Percentiles rank a stretch among this genome's conserved stretches.
These are phyloP conservation scores for Oostethus manadensis DNA, from an alignment of 2,113 vertebrate species.

Conservation along the genomic window DNA sequence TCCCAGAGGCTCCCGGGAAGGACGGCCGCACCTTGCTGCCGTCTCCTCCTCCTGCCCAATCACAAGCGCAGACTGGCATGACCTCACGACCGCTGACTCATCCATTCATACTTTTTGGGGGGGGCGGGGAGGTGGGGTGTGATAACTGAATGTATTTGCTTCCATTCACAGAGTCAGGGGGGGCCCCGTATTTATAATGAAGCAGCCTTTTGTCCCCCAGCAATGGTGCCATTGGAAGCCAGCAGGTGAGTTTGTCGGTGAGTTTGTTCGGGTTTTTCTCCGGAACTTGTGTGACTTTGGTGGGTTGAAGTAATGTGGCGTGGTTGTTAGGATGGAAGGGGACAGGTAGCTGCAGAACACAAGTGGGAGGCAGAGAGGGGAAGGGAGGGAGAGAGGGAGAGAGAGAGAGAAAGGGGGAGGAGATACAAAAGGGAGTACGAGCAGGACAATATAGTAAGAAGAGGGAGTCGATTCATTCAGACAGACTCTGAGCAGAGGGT, in stretches of 20 bases:
- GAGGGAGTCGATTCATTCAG: conserved; percentile 45
- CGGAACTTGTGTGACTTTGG: not conserved
- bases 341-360: conserved; percentile 62
- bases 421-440: conserved; percentile 63
- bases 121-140: no score
- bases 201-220: conserved; percentile 15
- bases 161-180: conserved; percentile 45
- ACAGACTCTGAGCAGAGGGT: conserved; percentile 36
- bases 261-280: conserved; percentile 37
- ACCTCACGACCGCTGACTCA: conserved; percentile 66
- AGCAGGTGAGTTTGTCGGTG: conserved; percentile 54
- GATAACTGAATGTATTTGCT: conserved; percentile 45
- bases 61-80: conserved; percentile 54
- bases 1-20: conserved; percentile 47
- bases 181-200: conserved; percentile 57
- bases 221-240: conserved; percentile 46
- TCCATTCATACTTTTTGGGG: conserved; percentile 68
- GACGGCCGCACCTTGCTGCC: conserved; percentile 67
- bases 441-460: conserved; percentile 55
- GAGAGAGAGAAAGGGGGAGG: conserved; percentile 59
- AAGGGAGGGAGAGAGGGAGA: conserved; percentile 33
- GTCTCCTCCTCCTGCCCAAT: conserved; percentile 56
- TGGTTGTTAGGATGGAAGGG: conserved; percentile 64
- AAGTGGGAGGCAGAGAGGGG: conserved; percentile 31
- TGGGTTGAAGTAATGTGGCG: conserved; percentile 48